Evolutionary conservation across 2,113 vertebrate species (phyloP).

Genomic region (Malurus cyaneus): DNA sequence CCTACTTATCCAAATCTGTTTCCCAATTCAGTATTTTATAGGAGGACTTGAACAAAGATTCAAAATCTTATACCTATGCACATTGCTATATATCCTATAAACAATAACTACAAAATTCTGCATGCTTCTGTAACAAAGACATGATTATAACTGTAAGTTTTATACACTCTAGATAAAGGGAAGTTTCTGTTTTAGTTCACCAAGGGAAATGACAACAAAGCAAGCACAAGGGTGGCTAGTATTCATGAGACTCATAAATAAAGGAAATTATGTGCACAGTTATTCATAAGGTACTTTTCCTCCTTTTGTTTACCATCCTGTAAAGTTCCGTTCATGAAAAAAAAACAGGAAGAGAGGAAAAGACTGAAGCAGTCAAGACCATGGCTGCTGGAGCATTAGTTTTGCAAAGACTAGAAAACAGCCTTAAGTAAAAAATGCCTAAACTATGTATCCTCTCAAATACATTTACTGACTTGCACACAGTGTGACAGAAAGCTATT

Average conservation of each 20-base stretch:
- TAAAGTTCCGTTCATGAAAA: constrained; percentile 57
- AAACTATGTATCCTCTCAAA: neutral
- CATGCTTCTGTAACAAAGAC: neutral
- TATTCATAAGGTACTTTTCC: constrained; percentile 66
- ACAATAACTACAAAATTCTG: neutral
- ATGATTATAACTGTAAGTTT: neutral
- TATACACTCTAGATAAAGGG: neutral
- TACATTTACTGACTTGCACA: neutral
- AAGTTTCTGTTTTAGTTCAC: constrained; percentile 37
- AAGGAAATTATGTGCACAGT: constrained; percentile 61
- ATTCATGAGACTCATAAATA: constrained; percentile 58
- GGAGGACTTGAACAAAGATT: neutral
- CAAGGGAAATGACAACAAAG: constrained; percentile 51
- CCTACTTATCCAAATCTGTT: neutral
- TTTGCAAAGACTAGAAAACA: neutral
- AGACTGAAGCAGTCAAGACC: constrained; percentile 17
- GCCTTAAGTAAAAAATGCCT: neutral
- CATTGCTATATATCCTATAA: neutral
- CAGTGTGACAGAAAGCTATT: neutral
- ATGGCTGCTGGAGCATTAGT: neutral
- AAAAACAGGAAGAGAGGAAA: constrained; percentile 69
- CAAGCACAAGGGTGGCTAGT: constrained; percentile 37
- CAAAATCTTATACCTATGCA: neutral
- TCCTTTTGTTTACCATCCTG: constrained; percentile 70
- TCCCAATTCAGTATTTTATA: neutral